phyloP scores from a whole-genome alignment of 2,888 invertebrate species.

The Drosophila siamana region DNA sequence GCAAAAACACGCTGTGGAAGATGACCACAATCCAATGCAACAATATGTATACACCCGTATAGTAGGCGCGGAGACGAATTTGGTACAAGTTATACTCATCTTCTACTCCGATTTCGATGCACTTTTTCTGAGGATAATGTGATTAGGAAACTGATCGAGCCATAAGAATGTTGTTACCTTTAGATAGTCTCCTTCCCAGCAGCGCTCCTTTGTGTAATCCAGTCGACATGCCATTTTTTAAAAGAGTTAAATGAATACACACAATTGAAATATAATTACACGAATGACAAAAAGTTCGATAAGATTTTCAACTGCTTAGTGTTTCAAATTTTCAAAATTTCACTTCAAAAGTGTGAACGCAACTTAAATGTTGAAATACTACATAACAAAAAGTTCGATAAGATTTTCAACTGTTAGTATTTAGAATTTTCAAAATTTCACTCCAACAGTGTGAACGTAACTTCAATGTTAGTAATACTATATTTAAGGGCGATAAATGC shows the following conservation, averaged over 20 bases:
- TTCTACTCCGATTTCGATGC: constrained; percentile 28
- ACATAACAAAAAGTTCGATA: background rate
- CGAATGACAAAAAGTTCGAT: background rate
- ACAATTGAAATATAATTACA: background rate
- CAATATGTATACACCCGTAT: constrained; percentile 39
- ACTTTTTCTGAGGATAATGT: constrained; percentile 20
- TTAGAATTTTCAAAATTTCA: background rate
- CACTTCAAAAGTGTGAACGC: background rate
- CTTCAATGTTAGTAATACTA: too few species aligned
- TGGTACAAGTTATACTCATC: constrained; percentile 19
- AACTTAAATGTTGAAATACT: background rate
- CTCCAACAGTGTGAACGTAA: background rate
- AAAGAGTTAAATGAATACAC: background rate
- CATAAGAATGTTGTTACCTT: constrained; percentile 20
- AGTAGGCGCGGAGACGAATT: constrained; percentile 17
- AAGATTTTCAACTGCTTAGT: too few species aligned
- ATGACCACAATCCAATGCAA: background rate
- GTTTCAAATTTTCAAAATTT: background rate
- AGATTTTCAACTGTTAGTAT: too few species aligned
- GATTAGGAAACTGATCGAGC: background rate
- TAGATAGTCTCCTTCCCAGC: constrained; percentile 31
- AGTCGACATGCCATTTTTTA: constrained; percentile 32
- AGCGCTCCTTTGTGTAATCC: constrained; percentile 17
- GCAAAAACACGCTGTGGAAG: constrained; percentile 34
- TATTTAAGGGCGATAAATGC: background rate